Evolutionary conservation across 2,113 vertebrate genomes (phyloP).

Genomic region (Panthera tigris): DNA sequence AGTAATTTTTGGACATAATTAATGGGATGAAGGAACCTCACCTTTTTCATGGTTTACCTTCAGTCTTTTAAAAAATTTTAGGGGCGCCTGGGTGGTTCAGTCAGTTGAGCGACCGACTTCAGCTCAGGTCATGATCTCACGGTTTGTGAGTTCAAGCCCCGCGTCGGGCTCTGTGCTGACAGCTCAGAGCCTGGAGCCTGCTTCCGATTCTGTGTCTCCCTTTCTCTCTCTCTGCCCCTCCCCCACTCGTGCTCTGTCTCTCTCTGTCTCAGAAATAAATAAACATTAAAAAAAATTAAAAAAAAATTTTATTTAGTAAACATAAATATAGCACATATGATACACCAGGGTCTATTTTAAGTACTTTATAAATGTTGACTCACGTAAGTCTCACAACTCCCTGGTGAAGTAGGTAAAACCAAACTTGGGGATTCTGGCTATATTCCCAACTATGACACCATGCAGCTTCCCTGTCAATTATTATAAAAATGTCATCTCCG

Average conservation of each 20-base stretch:
- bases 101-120: no score
- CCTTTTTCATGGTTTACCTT: neutral
- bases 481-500: constrained; percentile 15
- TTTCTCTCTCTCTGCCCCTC: no score
- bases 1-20: constrained; percentile 35
- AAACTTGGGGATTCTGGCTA: neutral
- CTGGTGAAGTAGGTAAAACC: neutral
- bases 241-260: no score
- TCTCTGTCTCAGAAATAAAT: no score
- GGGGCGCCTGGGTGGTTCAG: no score
- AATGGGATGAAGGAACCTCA: neutral
- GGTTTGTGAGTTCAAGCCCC: no score
- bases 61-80: neutral
- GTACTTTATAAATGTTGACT: constrained; percentile 1
- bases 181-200: no score
- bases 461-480: neutral
- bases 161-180: no score
- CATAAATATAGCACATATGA: neutral
- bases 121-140: no score
- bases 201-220: no score
- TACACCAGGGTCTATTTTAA: neutral
- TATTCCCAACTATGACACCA: neutral
- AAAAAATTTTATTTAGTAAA: neutral
- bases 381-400: neutral
- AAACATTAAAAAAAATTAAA: no score